A percentile compares a stretch with the other conserved stretches of the same genome.
phyloP scores from a whole-genome alignment of 2,113 vertebrate genomes.

The Tachysurus vachellii region DNA sequence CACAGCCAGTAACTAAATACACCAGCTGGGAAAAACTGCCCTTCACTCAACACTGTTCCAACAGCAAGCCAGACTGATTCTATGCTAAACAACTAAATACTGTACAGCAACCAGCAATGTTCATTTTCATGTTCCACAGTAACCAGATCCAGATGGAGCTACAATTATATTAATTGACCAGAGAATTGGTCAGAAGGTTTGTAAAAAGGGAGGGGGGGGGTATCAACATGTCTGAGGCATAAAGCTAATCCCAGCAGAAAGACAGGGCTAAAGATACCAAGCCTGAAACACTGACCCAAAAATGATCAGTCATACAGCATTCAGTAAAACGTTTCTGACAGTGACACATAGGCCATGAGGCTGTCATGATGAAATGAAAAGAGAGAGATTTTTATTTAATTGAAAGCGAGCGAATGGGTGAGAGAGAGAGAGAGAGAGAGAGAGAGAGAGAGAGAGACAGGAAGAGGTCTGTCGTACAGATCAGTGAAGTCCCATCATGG shows the following conservation, averaged over 20 bases:
- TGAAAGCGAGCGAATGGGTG: not conserved
- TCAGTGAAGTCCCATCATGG: not conserved
- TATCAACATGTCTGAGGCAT: not conserved
- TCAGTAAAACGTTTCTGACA: not conserved
- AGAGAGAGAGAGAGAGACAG: not conserved
- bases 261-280: not conserved
- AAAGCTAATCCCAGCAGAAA: not conserved
- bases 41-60: not conserved
- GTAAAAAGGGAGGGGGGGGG: not conserved
- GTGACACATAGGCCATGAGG: not conserved
- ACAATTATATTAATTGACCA: not conserved
- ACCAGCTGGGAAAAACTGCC: not conserved
- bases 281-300: not conserved
- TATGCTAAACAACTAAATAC: not conserved
- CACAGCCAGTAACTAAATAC: not conserved
- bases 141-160: not conserved
- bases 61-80: not conserved
- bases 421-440: not conserved
- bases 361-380: too few species aligned
- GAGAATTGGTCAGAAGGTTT: not conserved
- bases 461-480: not conserved
- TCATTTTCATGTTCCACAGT: not conserved
- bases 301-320: not conserved
- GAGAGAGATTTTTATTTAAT: not conserved
- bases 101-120: not conserved